These are phyloP conservation scores for Rhagophthalmus giganteus DNA, from an alignment of 2,888 invertebrate genomes.

Conservation along the genomic window DNA sequence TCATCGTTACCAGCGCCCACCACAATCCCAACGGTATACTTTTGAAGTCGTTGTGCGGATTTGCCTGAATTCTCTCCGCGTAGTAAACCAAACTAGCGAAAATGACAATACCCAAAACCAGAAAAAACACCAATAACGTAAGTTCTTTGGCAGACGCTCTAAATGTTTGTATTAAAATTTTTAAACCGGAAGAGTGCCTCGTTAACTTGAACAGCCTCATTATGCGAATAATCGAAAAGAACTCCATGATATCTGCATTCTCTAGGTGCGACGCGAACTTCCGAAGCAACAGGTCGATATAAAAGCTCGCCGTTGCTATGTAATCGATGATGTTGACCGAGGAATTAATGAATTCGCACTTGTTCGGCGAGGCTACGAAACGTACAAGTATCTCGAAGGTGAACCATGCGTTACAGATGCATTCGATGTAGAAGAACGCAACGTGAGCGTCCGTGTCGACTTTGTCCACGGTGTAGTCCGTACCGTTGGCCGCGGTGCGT, in stretches of 20 bases:
- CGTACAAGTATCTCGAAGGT: slow-evolving; percentile 86
- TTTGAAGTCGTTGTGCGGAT: slow-evolving; percentile 96
- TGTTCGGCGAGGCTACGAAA: slow-evolving; percentile 91
- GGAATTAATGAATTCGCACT: slow-evolving; percentile 91
- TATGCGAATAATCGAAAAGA: slow-evolving; percentile 96
- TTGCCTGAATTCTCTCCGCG: slow-evolving; percentile 89
- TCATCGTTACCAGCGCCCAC: slow-evolving; percentile 99
- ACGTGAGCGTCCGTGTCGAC: slow-evolving; percentile 93
- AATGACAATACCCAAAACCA: slow-evolving; percentile 96
- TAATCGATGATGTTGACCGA: slow-evolving; percentile 98
- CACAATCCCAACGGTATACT: slow-evolving; percentile 96
- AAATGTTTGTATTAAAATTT: slow-evolving; percentile 97
- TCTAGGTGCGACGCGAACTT: slow-evolving; percentile 89
- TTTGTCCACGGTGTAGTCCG: slow-evolving; percentile 85
- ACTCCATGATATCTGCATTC: slow-evolving; percentile 95
- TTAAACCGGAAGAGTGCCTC: slow-evolving; percentile 94
- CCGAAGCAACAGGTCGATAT: slow-evolving; percentile 89
- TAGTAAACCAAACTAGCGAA: slow-evolving; percentile 98
- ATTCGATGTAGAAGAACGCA: slow-evolving; percentile 98
- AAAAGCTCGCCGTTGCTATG: slow-evolving; percentile 98
- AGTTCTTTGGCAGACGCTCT: slow-evolving; percentile 96
- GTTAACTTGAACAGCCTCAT: slow-evolving; percentile 97
- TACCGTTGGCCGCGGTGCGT: slow-evolving; percentile 72
- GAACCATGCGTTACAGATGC: slow-evolving; percentile 99
- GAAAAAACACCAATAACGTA: slow-evolving; percentile 94